A percentile compares a stretch with the other conserved stretches of the same genome.
phyloP scores from a whole-genome alignment of 2,113 vertebrate genomes.

The Stercorarius parasiticus region DNA sequence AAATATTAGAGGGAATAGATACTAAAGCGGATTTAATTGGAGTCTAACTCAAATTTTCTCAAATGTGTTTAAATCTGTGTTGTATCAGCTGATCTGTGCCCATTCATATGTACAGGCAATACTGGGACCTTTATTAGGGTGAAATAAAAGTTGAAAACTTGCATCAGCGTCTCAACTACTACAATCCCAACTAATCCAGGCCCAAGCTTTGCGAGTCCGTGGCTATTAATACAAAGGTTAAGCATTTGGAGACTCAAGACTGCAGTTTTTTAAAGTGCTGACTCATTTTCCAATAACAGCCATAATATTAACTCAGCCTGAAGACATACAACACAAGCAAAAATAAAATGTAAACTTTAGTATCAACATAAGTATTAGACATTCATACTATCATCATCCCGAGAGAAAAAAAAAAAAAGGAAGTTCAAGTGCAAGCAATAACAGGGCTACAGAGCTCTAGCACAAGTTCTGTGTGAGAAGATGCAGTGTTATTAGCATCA shows the following conservation, averaged over 20 bases:
- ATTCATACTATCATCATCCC: not conserved
- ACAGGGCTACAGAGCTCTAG: not conserved
- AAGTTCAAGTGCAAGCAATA: not conserved
- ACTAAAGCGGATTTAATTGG: not conserved
- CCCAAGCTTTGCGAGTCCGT: not conserved
- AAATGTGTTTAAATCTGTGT: not conserved
- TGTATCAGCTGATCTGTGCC: not conserved
- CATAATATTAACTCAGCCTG: not conserved
- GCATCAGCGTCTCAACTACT: not conserved
- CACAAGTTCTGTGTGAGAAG: not conserved
- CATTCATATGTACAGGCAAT: not conserved
- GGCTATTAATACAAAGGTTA: not conserved
- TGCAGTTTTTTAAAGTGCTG: not conserved
- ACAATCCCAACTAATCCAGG: not conserved
- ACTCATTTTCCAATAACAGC: not conserved
- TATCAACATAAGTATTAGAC: not conserved
- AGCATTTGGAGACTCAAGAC: not conserved
- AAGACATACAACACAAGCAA: not conserved
- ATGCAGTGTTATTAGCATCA: not conserved
- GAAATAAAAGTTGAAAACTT: not conserved
- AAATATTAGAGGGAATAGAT: not conserved
- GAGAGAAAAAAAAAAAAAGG: not conserved
- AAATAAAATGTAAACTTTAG: not conserved
- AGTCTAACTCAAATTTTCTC: not conserved
- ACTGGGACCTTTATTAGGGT: not conserved